A percentile compares a stretch with the other conserved stretches of the same genome.
Evolutionary conservation across 2,888 invertebrate species (phyloP).

Genomic region (Chalcis sispes): DNA sequence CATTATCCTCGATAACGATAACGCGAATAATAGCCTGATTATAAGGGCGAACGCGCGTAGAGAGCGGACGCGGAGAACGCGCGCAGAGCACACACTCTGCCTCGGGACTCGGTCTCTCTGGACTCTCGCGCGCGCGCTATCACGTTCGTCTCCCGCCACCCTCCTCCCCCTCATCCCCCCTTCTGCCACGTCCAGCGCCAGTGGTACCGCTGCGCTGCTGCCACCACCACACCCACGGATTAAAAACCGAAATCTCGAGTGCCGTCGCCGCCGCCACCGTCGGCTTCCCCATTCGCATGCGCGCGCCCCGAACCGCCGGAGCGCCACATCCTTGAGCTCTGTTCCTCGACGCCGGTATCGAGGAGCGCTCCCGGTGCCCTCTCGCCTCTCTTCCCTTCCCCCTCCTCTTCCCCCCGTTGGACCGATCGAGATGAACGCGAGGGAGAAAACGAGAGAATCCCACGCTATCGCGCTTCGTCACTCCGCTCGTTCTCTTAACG

Average conservation of each 20-base stretch:
- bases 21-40: neutral
- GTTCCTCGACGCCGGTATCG: neutral
- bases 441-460: too few relatives aligned
- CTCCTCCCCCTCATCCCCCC: conserved; percentile 1
- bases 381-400: neutral
- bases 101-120: neutral
- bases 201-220: conserved; percentile 59
- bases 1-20: too few relatives aligned
- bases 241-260: conserved; percentile 67
- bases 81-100: conserved; percentile 40
- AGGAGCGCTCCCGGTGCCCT: neutral
- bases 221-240: conserved; percentile 70
- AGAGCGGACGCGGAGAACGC: conserved; percentile 39
- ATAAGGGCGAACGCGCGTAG: neutral
- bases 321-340: conserved; percentile 4
- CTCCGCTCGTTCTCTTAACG: conserved; percentile 8
- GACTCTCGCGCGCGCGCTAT: neutral
- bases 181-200: too few relatives aligned
- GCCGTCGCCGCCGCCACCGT: conserved; percentile 1
- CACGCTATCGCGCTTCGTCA: conserved; percentile 17
- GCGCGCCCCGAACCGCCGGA: neutral
- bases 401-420: neutral
- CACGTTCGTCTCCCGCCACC: neutral
- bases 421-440: too few relatives aligned
- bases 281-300: neutral